Conservation (phyloP, 2,888 invertebrate genomes). For the Heterodera filipjevi region DNA sequence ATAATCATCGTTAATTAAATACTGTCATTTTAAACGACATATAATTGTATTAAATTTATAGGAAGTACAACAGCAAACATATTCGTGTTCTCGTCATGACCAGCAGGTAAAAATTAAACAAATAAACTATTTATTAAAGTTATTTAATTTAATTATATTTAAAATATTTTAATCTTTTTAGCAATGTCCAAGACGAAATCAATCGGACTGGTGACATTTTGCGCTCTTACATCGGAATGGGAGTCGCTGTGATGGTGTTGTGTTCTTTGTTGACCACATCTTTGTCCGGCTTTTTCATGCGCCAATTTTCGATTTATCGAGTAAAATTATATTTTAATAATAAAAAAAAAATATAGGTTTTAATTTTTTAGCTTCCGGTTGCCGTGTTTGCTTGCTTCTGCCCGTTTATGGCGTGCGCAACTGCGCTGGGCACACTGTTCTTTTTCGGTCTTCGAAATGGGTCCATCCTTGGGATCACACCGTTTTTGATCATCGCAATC, state of each 20-base stretch:
- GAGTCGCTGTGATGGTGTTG: conserved; percentile 54
- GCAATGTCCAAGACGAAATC: conserved; percentile 58
- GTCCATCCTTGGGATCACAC: conserved; percentile 52
- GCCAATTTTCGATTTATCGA: conserved; percentile 56
- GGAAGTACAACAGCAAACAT: conserved; percentile 46
- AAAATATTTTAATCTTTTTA: neutral
- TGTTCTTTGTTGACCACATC: conserved; percentile 51
- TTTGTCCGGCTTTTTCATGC: conserved; percentile 55
- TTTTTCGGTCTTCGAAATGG: conserved; percentile 55
- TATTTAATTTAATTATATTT: neutral
- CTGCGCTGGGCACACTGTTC: conserved; percentile 57
- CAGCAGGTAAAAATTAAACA: conserved; percentile 48
- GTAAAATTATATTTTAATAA: conserved; percentile 32
- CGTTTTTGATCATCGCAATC: conserved; percentile 60
- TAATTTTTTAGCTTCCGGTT: conserved; percentile 43
- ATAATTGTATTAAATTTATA: neutral
- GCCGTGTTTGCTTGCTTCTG: conserved; percentile 61
- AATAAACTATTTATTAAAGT: neutral
- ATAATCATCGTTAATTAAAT: too few species aligned
- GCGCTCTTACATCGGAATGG: conserved; percentile 54
- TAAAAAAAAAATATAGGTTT: neutral
- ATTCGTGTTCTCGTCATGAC: conserved; percentile 54
- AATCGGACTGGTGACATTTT: conserved; percentile 46
- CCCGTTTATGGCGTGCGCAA: conserved; percentile 62
- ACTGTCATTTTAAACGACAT: too few species aligned